These are phyloP conservation scores for Nemotelus nigrinus DNA, from an alignment of 2,888 invertebrate species.

Conservation along the genomic window DNA sequence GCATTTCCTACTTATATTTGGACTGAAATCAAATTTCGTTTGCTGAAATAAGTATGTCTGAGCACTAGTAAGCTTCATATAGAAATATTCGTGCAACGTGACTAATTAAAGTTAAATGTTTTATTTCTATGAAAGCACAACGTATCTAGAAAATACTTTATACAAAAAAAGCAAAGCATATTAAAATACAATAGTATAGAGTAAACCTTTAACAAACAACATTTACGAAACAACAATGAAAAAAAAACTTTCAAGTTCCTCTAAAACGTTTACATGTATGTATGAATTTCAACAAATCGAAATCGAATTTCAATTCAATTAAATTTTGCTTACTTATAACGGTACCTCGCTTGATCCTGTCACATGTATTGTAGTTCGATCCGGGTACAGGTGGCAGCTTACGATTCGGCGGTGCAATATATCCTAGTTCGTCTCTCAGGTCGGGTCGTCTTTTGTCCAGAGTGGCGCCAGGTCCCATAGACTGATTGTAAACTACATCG, in stretches of 20 bases:
- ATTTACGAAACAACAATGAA: not conserved
- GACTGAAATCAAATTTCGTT: slow-evolving; percentile 33
- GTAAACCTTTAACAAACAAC: not conserved
- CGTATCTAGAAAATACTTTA: not conserved
- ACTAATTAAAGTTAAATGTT: not conserved
- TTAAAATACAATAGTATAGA: not conserved
- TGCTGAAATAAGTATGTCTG: slow-evolving; percentile 13
- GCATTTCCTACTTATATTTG: slow-evolving; percentile 19
- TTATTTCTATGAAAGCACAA: not conserved
- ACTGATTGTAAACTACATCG: slow-evolving; percentile 91
- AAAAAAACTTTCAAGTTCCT: not conserved
- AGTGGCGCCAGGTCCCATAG: slow-evolving; percentile 77
- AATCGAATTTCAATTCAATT: slow-evolving; percentile 52
- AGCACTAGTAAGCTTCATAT: slow-evolving; percentile 10
- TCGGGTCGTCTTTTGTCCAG: slow-evolving; percentile 85
- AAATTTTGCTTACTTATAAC: slow-evolving; percentile 80
- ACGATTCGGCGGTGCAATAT: slow-evolving; percentile 92
- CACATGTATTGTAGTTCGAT: slow-evolving; percentile 93
- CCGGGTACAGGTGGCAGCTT: slow-evolving; percentile 93
- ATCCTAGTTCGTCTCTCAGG: slow-evolving; percentile 87
- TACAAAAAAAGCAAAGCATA: slow-evolving; percentile 15
- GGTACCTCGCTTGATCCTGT: slow-evolving; percentile 92
- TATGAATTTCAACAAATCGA: slow-evolving; percentile 53
- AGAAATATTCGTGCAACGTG: slow-evolving; percentile 10
- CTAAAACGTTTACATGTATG: not conserved